Evolutionary conservation across 2,113 vertebrate genomes (phyloP), one percentile per base, ranked within the genome.

Genomic region (Chunga burmeisteri): DNA sequence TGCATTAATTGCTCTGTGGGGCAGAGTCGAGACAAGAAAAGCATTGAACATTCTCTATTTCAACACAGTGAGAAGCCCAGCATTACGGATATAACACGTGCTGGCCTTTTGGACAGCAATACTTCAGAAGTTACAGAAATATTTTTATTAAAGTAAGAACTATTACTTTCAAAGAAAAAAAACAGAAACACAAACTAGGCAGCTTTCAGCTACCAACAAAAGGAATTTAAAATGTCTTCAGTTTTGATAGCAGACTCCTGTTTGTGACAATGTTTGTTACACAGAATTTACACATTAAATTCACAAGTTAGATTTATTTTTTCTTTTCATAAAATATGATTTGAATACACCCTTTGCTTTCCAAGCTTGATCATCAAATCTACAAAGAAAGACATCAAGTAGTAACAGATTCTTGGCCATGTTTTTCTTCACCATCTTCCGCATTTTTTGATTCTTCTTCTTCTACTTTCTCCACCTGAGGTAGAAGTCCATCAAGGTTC

Each of bases 401-500:
- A 68, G 49, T 77, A 56, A 81, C 14, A 5, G 87, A 11, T 26
- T 90, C 74, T 9, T 68, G 40, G 21, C 2, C 58, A 30, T 6
- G 19, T 7, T 81, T 78, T 22, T 74, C 47, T 17, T 86, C n/a
- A 11, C 42, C 61, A 6, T 50, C 73, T 17, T 23, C 32, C 20
- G 30, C 42, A 7, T 17, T 10, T 22, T 61, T 19, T 46, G 66
- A 73, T 59, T 50, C 68, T 77, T 50, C 53, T 67, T 88, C 62
- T 34, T 90, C 85, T 11, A 4, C 92, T 56, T 81, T 78, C 53
- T 96, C 40, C 34, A 36, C 65, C 86, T 97, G 86, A 12, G 98
- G 98, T 4, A 99, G 86, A 78, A 99, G 82, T 1, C 97, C 95
- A 40, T 98, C 87, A 0, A 96, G 97, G 27, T 98, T 98, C 83